Conservation (phyloP, 2,797 vertebrate species). For the Hemibagrus guttatus region DNA sequence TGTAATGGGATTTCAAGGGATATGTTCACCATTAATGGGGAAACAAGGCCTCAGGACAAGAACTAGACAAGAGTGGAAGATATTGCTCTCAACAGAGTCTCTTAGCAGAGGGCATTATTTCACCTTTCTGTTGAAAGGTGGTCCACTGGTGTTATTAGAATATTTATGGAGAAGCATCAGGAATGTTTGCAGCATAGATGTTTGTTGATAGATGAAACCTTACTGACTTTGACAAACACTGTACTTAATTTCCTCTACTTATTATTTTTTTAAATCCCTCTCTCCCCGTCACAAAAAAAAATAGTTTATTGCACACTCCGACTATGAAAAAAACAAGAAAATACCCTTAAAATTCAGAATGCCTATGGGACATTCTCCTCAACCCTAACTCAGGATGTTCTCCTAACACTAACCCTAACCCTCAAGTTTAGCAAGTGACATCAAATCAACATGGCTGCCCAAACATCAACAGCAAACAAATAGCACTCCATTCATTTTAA, state of each 20-base stretch:
- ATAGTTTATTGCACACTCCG: neutral
- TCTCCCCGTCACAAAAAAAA: neutral
- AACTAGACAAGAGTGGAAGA: neutral
- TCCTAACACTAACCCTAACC: too few species aligned
- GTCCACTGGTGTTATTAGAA: neutral
- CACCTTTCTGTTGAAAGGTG: neutral
- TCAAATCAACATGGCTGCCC: neutral
- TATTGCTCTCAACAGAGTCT: neutral
- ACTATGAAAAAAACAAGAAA: too few species aligned
- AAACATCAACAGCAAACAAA: neutral
- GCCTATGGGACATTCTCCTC: too few species aligned
- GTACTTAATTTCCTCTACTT: neutral
- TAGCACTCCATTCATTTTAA: neutral
- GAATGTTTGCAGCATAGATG: neutral
- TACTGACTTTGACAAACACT: neutral
- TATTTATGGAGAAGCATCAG: neutral
- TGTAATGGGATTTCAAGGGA: constrained; percentile 3
- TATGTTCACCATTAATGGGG: neutral
- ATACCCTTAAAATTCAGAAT: too few species aligned
- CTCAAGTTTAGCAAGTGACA: neutral
- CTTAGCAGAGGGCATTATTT: neutral
- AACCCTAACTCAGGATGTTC: too few species aligned
- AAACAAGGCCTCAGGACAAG: neutral
- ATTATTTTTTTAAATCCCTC: neutral
- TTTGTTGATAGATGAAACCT: neutral